Conservation (phyloP, 2,113 vertebrate genomes). For the Xyrauchen texanus region DNA sequence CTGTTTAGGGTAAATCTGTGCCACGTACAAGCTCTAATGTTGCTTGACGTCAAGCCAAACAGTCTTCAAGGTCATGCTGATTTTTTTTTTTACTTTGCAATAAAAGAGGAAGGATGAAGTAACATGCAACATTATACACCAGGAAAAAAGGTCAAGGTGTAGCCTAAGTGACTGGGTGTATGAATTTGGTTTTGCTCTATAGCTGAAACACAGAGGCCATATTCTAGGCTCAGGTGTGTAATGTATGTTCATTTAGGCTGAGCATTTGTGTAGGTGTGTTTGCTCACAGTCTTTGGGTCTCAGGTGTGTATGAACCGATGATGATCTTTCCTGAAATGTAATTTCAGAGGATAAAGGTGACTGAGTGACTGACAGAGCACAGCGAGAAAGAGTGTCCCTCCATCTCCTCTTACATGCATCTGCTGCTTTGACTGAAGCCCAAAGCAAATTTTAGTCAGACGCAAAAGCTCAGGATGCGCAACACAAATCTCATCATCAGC, state of each 20-base stretch:
- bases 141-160: not conserved
- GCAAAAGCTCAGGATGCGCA: no score
- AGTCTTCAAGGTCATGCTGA: conserved; percentile 19
- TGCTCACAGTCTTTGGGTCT: not conserved
- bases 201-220: not conserved
- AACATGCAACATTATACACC: not conserved
- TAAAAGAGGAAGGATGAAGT: not conserved
- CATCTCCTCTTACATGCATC: not conserved
- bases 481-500: no score
- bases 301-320: conserved; percentile 3
- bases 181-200: no score
- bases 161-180: not conserved
- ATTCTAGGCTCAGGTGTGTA: conserved; percentile 14
- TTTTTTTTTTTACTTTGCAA: not conserved
- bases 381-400: conserved; percentile 19
- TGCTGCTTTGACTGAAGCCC: conserved; percentile 2
- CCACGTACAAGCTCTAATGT: conserved; percentile 25
- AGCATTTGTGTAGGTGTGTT: conserved; percentile 10
- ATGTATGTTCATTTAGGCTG: no score
- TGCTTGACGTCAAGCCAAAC: not conserved
- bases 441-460: no score
- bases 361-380: not conserved
- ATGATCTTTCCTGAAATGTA: conserved; percentile 31
- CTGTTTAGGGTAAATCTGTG: conserved; percentile 18
- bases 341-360: conserved; percentile 31